Base-by-base conservation (phyloP, 1,140 invertebrate species). In the Bombus sylvicola region DNA sequence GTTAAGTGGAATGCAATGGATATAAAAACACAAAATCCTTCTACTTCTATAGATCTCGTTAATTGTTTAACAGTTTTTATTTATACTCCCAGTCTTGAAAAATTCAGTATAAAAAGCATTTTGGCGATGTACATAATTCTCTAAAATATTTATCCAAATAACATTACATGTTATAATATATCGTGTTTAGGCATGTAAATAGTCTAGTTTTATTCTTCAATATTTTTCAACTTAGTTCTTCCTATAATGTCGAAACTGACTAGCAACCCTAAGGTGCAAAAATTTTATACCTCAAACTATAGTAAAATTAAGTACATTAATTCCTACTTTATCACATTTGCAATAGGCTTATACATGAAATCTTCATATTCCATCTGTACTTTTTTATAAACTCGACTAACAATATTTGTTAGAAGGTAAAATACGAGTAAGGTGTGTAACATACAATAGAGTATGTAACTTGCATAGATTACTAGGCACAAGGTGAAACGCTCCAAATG, bases 391-490 rank as follows among this genome's bases (percentile, higher is more conserved):
- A 79, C 41, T 81, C 41, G 53, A 77, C 81, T 80, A 89, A 80
- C 66, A 78, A 74, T 84, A 85, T 57, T 83, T 72, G 47, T 80
- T 81, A 84, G 75, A 72, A 37, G 78, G 39, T 90, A 88, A 89
- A 88, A 88, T 82, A 77, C 69, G 69, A 84, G 74, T 89, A 90
- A 84, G 74, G 28, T 84, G 12, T 90, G 66, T 83, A 87, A 87
- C 62, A 74, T 90, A 89, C 77, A 77, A 87, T 88, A 83, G 72
- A 90, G 87, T 90, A 91, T 84, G 28, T 85, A 88, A 85, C 59
- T 89, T 86, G 62, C 79, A 83, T 90, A 90, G 80, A 93, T 91
- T 72, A 79, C 81, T 93, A 93, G 94, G 94, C 94, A 94, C 94
- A 91, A 93, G 90, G 93, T 94, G 92, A 93, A 92, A 91, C 81